Base-by-base conservation (phyloP, 2,113 vertebrate species). In the Galeopterus variegatus region DNA sequence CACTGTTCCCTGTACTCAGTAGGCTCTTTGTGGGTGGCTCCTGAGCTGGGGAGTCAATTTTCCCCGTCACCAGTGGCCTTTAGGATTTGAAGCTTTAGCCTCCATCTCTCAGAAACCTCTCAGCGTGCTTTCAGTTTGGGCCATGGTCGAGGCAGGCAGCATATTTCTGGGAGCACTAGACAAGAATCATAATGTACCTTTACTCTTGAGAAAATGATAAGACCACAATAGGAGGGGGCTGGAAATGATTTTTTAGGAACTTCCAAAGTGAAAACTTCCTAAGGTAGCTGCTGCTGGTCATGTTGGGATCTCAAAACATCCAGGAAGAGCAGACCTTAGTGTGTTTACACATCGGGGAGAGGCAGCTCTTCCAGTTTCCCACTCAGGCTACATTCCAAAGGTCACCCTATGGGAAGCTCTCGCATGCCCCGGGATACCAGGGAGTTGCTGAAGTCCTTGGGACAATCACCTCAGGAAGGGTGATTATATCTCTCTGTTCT, bases 151-250 rank as follows among this genome's bases (percentile, higher is more conserved):
- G 87, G 26, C 14, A 26, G 52, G 31, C 33, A 13, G 31, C 31
- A 62, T 0, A 14, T n/a, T 31, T 70, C 76, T 28, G 3, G 23
- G 65, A 41, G 19, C 17, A 6, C 11, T 45, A 10, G 33, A 8
- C 9, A 1, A 54, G 54, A 45, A 48, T 65, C 11, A 1, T 2
- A 2, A 1, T 50, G 3, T 3, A 1, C 48, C 3, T 17, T 10
- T 6, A 6, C 13, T 19, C 45, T 28, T 77, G 10, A 23, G 62
- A 31, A 73, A 87, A 62, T 4, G 64, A 41, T 1, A n/a, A 76
- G 6, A 14, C 19, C 5, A 5, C 0, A 3, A 11, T 1, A 0
- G 4, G 36, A 48, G 52, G 48, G 4, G 3, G 8, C 26, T 62
- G 7, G 21, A 36, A 23, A n/a, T 26, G 3, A 8, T 23, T 36